Conservation (phyloP, 2,797 vertebrate genomes). For the Syncerus caffer region DNA sequence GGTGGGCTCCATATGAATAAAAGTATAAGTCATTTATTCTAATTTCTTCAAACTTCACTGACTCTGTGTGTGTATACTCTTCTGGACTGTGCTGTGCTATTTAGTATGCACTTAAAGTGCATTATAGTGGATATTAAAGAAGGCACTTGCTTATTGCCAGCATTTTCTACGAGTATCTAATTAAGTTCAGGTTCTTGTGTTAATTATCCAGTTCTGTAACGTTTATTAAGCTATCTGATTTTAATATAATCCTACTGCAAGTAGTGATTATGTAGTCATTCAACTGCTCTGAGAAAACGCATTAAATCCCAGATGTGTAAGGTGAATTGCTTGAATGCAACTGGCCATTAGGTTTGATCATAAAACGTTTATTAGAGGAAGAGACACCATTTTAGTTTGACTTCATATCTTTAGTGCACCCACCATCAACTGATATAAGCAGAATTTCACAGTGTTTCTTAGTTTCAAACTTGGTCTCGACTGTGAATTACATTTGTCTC, state of each 20-base stretch:
- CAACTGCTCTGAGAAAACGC: background rate
- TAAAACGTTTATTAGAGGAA: slow-evolving; percentile 24
- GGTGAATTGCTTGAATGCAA: slow-evolving; percentile 37
- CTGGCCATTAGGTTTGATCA: slow-evolving; percentile 8
- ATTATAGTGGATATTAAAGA: background rate
- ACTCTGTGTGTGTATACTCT: background rate
- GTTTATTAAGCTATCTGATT: slow-evolving; percentile 54
- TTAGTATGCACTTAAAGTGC: slow-evolving; percentile 38
- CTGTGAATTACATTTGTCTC: background rate
- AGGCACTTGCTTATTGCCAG: slow-evolving; percentile 28
- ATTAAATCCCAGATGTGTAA: background rate
- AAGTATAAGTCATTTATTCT: slow-evolving; percentile 10
- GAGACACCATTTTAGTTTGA: background rate
- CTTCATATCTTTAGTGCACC: background rate
- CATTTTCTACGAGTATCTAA: slow-evolving; percentile 45
- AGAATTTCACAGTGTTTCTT: background rate
- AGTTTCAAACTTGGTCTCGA: background rate
- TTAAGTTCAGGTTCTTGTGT: slow-evolving; percentile 53
- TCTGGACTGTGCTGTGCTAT: slow-evolving; percentile 27
- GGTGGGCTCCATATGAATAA: background rate
- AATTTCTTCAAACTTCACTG: slow-evolving; percentile 2
- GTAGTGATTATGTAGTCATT: slow-evolving; percentile 42
- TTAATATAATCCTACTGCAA: slow-evolving; percentile 37
- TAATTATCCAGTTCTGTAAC: slow-evolving; percentile 49
- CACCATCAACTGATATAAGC: background rate